Base-by-base conservation (phyloP, 2,113 vertebrate genomes). In the Oenanthe melanoleuca region DNA sequence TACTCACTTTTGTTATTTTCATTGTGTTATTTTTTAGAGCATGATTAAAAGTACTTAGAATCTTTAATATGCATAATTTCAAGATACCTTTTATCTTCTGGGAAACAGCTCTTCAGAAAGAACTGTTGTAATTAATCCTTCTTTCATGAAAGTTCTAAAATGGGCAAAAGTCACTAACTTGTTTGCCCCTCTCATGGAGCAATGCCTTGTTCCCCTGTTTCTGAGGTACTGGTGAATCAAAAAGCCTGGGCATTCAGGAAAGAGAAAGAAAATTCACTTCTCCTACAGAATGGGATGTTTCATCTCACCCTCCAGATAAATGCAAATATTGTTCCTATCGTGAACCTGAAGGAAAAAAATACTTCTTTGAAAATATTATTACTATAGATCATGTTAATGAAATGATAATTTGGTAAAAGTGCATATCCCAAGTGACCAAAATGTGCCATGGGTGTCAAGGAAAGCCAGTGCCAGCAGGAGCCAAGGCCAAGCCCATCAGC, bases 21-120 rank as follows among this genome's bases (percentile, higher is more conserved):
- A 56, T 90, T 82, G 34, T 75, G 26, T 8, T 60, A 5, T 37
- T 69, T 94, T 71, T 64, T 72, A 56, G 31, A 69, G 31, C 19
- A 33, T 69, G 24, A 89, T 89, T 91, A 65, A 57, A 95, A 91
- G 10, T 86, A 64, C 19, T 60, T 69, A 31, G 13, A 33, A 12
- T n/a, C 21, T 65, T 65, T 86, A 69, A 34, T 65, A 65, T n/a
- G 66, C 11, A 31, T 40, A 89, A 57, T 86, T 40, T 79, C 31
- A 83, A 65, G 40, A 31, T 52, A 60, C 0, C 11, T 64, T 82
- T 79, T 67, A 37, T 72, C 26, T 67, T 78, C 69, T 65, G 50
- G 25, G 40, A 80, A n/a, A 65, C 5, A 25, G 25, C 4, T 83
- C 50, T 80, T 92, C 34, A 88, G 22, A 56, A 20, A 88, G 22